Percentiles rank a stretch among this genome's conserved stretches.
Evolutionary conservation across 2,113 vertebrate genomes (phyloP).

Genomic region (Cyanoderma ruficeps): DNA sequence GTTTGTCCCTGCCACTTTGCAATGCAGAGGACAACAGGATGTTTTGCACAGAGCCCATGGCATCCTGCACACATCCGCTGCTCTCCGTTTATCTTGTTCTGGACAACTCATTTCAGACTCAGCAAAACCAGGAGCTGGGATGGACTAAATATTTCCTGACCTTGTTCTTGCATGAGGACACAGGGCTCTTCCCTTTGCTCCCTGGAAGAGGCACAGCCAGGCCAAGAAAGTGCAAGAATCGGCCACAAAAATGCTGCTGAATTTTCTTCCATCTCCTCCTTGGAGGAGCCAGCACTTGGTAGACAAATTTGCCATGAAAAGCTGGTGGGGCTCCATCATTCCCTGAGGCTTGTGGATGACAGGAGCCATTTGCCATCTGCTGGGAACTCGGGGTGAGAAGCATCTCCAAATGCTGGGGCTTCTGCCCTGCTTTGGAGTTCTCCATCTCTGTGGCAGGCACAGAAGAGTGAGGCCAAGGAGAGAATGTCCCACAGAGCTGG

Average conservation of each 20-base stretch:
- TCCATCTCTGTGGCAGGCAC: neutral
- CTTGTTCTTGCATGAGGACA: neutral
- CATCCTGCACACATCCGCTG: slow-evolving; percentile 47
- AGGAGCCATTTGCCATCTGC: neutral
- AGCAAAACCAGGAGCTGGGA: slow-evolving; percentile 50
- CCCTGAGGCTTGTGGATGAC: neutral
- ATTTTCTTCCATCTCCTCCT: neutral
- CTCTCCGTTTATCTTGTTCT: slow-evolving; percentile 45
- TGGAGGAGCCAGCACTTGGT: neutral
- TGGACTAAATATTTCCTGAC: slow-evolving; percentile 16
- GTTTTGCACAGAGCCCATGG: neutral
- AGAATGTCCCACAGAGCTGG: neutral
- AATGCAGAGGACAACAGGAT: slow-evolving; percentile 33
- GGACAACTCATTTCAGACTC: neutral
- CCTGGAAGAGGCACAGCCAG: neutral
- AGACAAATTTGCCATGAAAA: neutral
- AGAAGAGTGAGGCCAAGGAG: neutral
- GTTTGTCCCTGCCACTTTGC: neutral
- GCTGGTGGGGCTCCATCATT: neutral
- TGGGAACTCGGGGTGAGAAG: neutral
- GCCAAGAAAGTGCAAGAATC: neutral
- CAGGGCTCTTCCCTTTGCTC: neutral
- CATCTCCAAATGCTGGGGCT: neutral
- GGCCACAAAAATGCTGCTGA: neutral
- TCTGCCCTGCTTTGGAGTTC: neutral